Evolutionary conservation across 1,140 invertebrate species (phyloP), one percentile per base, ranked within the genome.

Genomic region (Drosophila funebris): DNA sequence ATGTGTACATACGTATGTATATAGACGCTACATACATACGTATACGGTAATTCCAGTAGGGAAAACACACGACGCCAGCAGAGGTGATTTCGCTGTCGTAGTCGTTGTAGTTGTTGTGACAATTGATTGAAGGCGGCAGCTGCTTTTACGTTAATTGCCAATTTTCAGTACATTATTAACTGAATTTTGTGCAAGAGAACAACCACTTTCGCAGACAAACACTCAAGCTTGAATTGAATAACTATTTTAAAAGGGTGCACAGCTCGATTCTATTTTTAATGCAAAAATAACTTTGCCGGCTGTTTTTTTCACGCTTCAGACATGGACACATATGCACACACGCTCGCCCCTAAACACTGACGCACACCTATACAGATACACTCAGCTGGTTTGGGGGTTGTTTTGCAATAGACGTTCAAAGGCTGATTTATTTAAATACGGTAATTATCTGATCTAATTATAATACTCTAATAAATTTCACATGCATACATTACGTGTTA

Each of bases 271-370:
- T 76, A 69, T 76, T 81, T 80, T 64, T 63, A 69, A 73, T 73
- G 63, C 68, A 62, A 76, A 72, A 72, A 63, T 41, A 43, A 33
- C 44, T 67, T 83, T 80, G 75, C 79, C 64, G 78, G 64, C 64
- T 70, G 60, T 67, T 52, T 76, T 66, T 73, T 81, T 77, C 53
- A 56, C 50, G 54, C 41, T 63, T 54, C n/a, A 14, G 29, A 48
- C 72, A 69, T 43, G 74, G 43, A 61, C 52, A 68, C 56, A 48
- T 24, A 61, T n/a, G 31, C 41, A 22, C 36, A 9, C 50, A 54
- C 50, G 18, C 16, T 37, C 29, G 14, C 33, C 16, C 36, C 33
- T n/a, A 11, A 52, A 29, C 36, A 64, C 46, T 54, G 43, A 63
- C 61, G 33, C 52, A 46, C 27, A 36, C 70, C 27, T 39, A 29